Conservation (phyloP, 1,140 invertebrate genomes). For the Chironomus striatipennis region DNA sequence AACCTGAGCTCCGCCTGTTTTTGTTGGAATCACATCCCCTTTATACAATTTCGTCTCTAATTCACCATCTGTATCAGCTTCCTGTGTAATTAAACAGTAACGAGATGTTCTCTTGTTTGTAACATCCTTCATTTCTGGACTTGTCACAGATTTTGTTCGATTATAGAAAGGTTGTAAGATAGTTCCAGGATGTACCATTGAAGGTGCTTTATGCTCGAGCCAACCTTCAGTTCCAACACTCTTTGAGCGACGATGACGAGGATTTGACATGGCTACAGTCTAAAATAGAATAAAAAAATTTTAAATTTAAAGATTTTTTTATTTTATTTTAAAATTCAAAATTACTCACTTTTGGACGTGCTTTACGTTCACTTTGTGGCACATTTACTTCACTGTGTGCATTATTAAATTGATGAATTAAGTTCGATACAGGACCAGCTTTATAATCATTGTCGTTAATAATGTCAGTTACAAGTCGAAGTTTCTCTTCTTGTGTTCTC, state of each 20-base stretch:
- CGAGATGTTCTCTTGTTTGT: constrained; percentile 66
- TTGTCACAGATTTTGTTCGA: constrained; percentile 74
- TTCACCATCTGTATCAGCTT: constrained; percentile 82
- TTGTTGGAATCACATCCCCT: constrained; percentile 86
- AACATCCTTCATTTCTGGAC: constrained; percentile 61
- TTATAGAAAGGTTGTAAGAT: constrained; percentile 78
- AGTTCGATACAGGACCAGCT: constrained; percentile 25
- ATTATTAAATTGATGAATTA: constrained; percentile 8
- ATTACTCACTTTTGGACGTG: constrained; percentile 30
- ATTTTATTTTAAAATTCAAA: neutral
- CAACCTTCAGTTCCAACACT: constrained; percentile 69
- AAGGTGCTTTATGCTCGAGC: constrained; percentile 80
- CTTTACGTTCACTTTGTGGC: constrained; percentile 29
- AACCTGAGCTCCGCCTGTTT: constrained; percentile 87
- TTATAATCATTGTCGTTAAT: constrained; percentile 36
- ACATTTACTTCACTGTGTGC: neutral
- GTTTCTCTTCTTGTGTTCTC: constrained; percentile 47
- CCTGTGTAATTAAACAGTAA: constrained; percentile 87
- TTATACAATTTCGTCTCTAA: constrained; percentile 90
- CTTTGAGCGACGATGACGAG: constrained; percentile 64
- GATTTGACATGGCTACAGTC: constrained; percentile 56
- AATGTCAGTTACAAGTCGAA: constrained; percentile 40
- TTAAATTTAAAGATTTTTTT: constrained; percentile 12
- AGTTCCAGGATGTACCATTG: constrained; percentile 66
- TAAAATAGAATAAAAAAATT: constrained; percentile 30